Conservation (phyloP, 2,888 invertebrate species). For the Callyntrura guangdongensis region DNA sequence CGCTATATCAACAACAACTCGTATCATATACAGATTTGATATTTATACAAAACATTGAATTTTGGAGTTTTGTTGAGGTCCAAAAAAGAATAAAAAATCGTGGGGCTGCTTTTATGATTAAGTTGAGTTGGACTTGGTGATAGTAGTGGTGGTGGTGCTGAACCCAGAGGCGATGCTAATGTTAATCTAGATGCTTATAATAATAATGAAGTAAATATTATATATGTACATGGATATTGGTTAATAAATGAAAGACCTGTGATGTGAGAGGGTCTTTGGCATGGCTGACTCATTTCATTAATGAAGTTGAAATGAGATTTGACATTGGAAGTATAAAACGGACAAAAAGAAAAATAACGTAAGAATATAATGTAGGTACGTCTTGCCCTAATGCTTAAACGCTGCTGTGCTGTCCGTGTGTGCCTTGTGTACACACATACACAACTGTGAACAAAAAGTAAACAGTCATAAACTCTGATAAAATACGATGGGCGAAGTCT, state of each 20-base stretch:
- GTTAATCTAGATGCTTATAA: constrained; percentile 4
- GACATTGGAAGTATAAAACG: constrained; percentile 48
- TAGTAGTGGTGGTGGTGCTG: background rate
- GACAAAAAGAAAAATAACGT: background rate
- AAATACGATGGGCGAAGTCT: constrained; percentile 74
- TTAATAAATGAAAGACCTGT: background rate
- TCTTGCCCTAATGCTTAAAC: no score
- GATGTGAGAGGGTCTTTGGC: constrained; percentile 25
- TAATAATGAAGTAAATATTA: constrained; percentile 6
- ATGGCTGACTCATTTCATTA: constrained; percentile 65
- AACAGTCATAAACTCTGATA: constrained; percentile 58
- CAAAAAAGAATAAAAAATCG: background rate
- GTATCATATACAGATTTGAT: no score
- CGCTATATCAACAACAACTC: background rate
- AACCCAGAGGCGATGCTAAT: constrained; percentile 15
- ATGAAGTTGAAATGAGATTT: constrained; percentile 70
- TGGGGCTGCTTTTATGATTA: background rate
- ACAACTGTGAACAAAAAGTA: constrained; percentile 36
- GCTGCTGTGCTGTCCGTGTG: no score
- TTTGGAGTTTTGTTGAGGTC: no score
- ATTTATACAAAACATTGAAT: background rate
- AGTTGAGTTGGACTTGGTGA: background rate
- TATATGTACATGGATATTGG: constrained; percentile 33
- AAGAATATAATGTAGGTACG: no score
- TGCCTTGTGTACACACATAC: background rate